Base-by-base conservation (phyloP, 2,113 vertebrate genomes). In the Megaceryle maxima region DNA sequence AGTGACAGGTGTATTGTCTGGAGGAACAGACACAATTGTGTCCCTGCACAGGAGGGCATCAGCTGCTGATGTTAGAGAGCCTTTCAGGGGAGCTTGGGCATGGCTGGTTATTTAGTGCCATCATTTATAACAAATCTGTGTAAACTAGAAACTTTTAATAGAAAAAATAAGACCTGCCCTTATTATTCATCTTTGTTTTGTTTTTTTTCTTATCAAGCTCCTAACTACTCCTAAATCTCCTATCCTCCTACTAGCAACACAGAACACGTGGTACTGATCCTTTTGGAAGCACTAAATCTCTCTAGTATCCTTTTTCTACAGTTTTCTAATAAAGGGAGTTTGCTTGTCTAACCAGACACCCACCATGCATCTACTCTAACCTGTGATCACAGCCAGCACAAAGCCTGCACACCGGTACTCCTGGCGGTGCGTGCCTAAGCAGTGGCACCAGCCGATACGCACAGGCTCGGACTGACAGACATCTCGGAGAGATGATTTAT, bases 11-110 rank as follows among this genome's bases (percentile, higher is more conserved):
- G 97, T 78, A 77, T 91, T 84, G 96, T 99, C 94, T 73, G 98
- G 96, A 97, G 78, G 97, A 98, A 97, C 97, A 99, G 98, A 95
- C 96, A 97, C 97, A 81, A 96, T 98, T 98, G 96, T 96, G 96
- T 96, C 94, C 87, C 94, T 79, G 97, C 97, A 1, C 94, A 94
- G 96, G 85, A 48, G 96, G 96, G 94, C 92, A 94, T 93, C 95
- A 94, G 97, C 94, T 95, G 94, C 94, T 96, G 96, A 76, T 94
- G 46, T 51, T 79, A 20, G 69, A 85, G 59, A 90, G 94, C 89
- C 91, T 94, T 95, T 94, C 92, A 79, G 81, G 62, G 77, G 63
- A 75, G 83, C 85, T 16, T 50, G 70, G 78, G 26, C 91, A 80
- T 0, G 64, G 88, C 62, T 93, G 70, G 24, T 91, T 97, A 64